phyloP scores from a whole-genome alignment of 2,797 vertebrate species.

The Numenius phaeopus region DNA sequence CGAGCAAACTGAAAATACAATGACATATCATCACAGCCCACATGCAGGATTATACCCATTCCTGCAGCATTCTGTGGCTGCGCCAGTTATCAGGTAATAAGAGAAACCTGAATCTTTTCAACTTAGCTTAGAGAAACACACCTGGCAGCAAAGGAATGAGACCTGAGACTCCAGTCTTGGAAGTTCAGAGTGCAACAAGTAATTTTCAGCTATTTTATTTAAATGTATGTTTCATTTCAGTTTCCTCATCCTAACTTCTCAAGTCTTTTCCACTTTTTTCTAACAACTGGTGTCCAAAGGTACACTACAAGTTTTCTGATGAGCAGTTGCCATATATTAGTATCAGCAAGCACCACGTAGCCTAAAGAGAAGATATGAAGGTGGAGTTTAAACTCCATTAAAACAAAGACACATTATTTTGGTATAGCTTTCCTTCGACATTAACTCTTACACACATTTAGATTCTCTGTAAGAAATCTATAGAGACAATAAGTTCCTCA shows the following conservation, averaged over 20 bases:
- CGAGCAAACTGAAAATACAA: background rate
- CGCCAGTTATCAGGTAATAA: background rate
- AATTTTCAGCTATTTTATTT: background rate
- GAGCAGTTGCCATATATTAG: background rate
- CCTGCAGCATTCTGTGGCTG: background rate
- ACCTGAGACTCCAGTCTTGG: background rate
- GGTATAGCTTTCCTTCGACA: background rate
- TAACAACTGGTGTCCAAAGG: background rate
- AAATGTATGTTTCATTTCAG: background rate
- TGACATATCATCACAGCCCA: background rate
- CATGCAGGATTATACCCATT: background rate
- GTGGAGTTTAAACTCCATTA: background rate
- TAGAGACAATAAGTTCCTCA: background rate
- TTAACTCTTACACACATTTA: background rate
- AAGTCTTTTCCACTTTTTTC: background rate
- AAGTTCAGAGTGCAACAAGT: background rate
- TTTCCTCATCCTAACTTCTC: background rate
- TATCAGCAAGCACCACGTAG: background rate
- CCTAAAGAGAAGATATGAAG: background rate
- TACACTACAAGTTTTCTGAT: background rate
- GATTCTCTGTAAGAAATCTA: background rate
- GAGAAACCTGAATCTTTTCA: background rate
- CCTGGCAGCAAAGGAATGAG: background rate
- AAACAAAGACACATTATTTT: background rate
- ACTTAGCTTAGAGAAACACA: slow-evolving; percentile 1